Base-by-base conservation (phyloP, 2,888 invertebrate species). In the Polymixis lichenea region DNA sequence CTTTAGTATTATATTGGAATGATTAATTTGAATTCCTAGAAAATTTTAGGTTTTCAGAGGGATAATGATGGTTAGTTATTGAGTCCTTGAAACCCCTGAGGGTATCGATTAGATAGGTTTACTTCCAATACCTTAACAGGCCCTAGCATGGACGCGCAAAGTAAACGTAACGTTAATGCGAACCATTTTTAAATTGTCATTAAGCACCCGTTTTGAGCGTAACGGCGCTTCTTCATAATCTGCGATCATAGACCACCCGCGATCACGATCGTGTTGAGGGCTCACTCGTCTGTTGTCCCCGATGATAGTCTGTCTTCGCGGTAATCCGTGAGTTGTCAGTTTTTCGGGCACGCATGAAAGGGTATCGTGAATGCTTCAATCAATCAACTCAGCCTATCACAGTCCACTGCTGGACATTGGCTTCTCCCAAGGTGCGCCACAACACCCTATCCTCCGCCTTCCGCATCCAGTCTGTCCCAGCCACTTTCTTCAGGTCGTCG, bases 1-100 rank as follows among this genome's bases (percentile, higher is more conserved):
- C 66, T 83, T 74, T 65, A 61, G 58, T 81, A 81, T 74, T 75
- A 75, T 81, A 78, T 75, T 43, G 53, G 82, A 55, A 75, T 81
- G 55, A 66, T 81, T 55, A 75, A 75, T 65, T 78, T 53, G 46
- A 46, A 74, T 81, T 81, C 49, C 58, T 60, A n/a, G 81, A 55
- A 75, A 75, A 61, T 75, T 28, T 53, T 13, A 28, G n/a, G 75
- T 19, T 58, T 53, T 73, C 6, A 38, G 15, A 17, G 25, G 32
- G 5, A 69, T 53, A 75, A 65, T 53, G 15, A 32, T 53, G 38
- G 19, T 56, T 72, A 62, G 72, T 79, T 51, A 15, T 51, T 7
- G 38, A 19, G 61, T 28, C 17, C 60, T 72, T 53, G 49, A 62
- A 60, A 51, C 13, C 8, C 28, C 0, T 8, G 2, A 19, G 11